Percentiles rank a stretch among this genome's conserved stretches.
Conservation (phyloP, 2,797 vertebrate species). For the Spinus pinus region DNA sequence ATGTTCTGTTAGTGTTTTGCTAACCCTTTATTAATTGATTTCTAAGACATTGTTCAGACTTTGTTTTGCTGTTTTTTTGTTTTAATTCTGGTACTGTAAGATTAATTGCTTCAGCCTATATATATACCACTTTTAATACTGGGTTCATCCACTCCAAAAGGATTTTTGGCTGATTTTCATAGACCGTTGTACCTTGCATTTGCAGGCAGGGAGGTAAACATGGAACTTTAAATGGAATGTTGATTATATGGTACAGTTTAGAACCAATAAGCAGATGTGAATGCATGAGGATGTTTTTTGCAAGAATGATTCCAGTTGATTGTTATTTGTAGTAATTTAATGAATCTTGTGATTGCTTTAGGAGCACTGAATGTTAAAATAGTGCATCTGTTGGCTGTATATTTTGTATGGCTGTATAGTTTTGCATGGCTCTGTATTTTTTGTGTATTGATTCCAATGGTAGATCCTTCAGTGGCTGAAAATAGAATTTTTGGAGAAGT, state of each 20-base stretch:
- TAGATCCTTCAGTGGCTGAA: background rate
- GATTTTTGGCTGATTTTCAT: background rate
- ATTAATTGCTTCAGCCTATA: background rate
- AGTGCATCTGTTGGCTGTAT: background rate
- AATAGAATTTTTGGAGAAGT: background rate
- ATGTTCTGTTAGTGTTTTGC: background rate
- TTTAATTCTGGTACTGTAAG: background rate
- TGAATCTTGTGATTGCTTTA: background rate
- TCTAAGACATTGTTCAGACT: background rate
- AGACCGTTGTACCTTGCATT: background rate
- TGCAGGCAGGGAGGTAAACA: background rate
- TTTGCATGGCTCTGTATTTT: background rate
- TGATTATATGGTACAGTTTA: background rate
- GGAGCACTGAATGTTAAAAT: background rate
- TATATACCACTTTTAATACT: background rate
- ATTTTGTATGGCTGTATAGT: background rate
- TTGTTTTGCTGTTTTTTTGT: background rate
- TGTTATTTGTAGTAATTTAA: background rate
- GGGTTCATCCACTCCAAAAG: background rate
- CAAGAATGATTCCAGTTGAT: background rate
- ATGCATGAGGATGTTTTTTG: background rate
- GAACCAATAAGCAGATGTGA: background rate
- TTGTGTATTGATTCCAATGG: background rate
- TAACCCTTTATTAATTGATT: background rate
- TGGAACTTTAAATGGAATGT: background rate